Conservation (phyloP, 2,797 vertebrate genomes). For the Sciurus carolinensis region DNA sequence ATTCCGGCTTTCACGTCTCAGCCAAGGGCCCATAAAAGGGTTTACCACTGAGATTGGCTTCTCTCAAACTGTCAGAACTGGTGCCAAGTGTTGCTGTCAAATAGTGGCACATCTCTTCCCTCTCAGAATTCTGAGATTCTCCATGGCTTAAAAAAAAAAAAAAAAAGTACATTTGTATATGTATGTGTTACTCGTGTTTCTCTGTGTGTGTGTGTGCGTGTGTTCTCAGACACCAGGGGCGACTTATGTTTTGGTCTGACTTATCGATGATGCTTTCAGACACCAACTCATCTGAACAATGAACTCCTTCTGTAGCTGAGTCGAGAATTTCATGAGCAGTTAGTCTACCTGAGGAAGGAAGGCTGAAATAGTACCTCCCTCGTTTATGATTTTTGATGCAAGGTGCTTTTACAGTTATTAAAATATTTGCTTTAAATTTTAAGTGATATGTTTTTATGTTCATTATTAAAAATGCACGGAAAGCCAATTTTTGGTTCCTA, state of each 20-base stretch:
- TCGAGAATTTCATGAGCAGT: constrained; percentile 21
- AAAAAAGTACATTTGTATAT: constrained; percentile 42
- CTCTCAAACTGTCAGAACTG: constrained; percentile 73
- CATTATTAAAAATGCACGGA: neutral
- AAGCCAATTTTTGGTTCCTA: neutral
- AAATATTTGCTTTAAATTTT: neutral
- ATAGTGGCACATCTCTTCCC: constrained; percentile 67
- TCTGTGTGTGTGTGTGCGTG: constrained; percentile 54
- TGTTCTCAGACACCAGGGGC: constrained; percentile 54
- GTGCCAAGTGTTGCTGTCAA: constrained; percentile 82
- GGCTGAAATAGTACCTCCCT: neutral
- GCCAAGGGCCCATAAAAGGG: constrained; percentile 77
- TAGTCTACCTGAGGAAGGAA: neutral
- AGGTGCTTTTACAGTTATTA: neutral
- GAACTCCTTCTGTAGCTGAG: neutral
- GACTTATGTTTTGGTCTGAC: constrained; percentile 64
- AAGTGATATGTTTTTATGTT: neutral
- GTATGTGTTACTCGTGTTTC: constrained; percentile 54
- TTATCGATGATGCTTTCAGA: constrained; percentile 60
- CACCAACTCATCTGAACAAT: neutral
- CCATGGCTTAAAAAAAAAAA: constrained; percentile 18
- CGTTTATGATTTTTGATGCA: neutral
- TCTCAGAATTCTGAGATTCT: constrained; percentile 72
- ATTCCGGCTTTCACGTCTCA: constrained; percentile 53
- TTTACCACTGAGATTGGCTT: constrained; percentile 75